Evolutionary conservation across 2,797 vertebrate species (phyloP).

Genomic region (Setipinna tenuifilis): DNA sequence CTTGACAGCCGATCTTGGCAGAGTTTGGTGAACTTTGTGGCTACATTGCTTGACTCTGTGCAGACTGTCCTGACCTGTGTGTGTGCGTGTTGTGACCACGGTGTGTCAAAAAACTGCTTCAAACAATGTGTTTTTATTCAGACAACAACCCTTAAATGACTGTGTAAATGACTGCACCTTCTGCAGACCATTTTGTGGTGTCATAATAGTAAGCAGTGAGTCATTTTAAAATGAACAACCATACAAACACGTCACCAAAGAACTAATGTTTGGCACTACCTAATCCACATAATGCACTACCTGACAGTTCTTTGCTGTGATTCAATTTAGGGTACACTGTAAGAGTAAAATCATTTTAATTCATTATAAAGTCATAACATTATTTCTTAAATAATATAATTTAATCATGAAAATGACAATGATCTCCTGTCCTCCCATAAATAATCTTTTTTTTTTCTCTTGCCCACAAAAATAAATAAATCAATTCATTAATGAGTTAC

Average conservation of each 20-base stretch:
- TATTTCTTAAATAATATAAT: conserved; percentile 38
- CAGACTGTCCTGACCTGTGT: conserved; percentile 41
- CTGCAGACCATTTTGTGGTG: conserved; percentile 67
- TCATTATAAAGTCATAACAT: conserved; percentile 25
- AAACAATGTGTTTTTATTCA: conserved; percentile 56
- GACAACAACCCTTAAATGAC: conserved; percentile 59
- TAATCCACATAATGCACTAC: conserved; percentile 77
- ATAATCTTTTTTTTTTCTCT: conserved; percentile 64
- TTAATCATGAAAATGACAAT: conserved; percentile 35
- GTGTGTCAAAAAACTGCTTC: conserved; percentile 53
- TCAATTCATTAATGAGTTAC: conserved; percentile 73
- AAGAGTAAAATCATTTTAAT: not conserved
- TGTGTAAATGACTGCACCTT: conserved; percentile 57
- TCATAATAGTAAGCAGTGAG: conserved; percentile 73
- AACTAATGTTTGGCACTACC: conserved; percentile 71
- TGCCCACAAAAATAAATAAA: conserved; percentile 60
- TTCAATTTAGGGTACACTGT: conserved; percentile 47
- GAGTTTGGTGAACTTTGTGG: conserved; percentile 65
- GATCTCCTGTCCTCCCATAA: conserved; percentile 24
- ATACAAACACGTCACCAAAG: conserved; percentile 77
- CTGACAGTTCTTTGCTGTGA: conserved; percentile 69
- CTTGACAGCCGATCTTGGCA: not conserved
- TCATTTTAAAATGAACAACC: conserved; percentile 52
- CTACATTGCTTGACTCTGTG: conserved; percentile 79
- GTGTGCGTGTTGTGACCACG: conserved; percentile 43